Evolutionary conservation across 2,888 invertebrate genomes (phyloP).

Genomic region (Machimus atricapillus): DNA sequence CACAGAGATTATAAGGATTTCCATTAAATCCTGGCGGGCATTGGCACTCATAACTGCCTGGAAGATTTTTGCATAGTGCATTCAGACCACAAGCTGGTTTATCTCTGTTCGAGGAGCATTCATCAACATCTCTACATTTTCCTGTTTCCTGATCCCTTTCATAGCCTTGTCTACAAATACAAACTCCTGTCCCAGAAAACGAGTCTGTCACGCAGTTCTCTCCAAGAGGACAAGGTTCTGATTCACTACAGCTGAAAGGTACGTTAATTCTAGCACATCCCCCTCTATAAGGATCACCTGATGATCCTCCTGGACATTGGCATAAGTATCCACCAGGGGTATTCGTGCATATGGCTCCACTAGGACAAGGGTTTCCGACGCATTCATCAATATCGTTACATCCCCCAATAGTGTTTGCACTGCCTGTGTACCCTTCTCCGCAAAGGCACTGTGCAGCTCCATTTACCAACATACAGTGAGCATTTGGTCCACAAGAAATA

Average conservation of each 20-base stretch:
- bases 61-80: slow-evolving; percentile 89
- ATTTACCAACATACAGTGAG: slow-evolving; percentile 86
- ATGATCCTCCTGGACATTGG: slow-evolving; percentile 83
- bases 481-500: slow-evolving; percentile 82
- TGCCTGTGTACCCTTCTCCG: slow-evolving; percentile 79
- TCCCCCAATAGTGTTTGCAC: slow-evolving; percentile 67
- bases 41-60: slow-evolving; percentile 92
- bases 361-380: slow-evolving; percentile 78
- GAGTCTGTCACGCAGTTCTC: slow-evolving; percentile 86
- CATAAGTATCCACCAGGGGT: slow-evolving; percentile 85
- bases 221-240: slow-evolving; percentile 80
- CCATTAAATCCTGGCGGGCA: slow-evolving; percentile 89
- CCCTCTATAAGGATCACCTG: slow-evolving; percentile 80
- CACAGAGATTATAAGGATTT: slow-evolving; percentile 87
- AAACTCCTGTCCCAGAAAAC: slow-evolving; percentile 77
- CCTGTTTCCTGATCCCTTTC: slow-evolving; percentile 76
- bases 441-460: slow-evolving; percentile 86
- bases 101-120: slow-evolving; percentile 77
- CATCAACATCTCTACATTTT: slow-evolving; percentile 84
- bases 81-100: slow-evolving; percentile 86
- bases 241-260: slow-evolving; percentile 74
- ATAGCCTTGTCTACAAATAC: slow-evolving; percentile 88
- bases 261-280: slow-evolving; percentile 74
- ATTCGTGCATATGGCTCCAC: slow-evolving; percentile 88
- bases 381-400: slow-evolving; percentile 93